phyloP scores from a whole-genome alignment of 2,113 vertebrate species.

The Prunella fulvescens region DNA sequence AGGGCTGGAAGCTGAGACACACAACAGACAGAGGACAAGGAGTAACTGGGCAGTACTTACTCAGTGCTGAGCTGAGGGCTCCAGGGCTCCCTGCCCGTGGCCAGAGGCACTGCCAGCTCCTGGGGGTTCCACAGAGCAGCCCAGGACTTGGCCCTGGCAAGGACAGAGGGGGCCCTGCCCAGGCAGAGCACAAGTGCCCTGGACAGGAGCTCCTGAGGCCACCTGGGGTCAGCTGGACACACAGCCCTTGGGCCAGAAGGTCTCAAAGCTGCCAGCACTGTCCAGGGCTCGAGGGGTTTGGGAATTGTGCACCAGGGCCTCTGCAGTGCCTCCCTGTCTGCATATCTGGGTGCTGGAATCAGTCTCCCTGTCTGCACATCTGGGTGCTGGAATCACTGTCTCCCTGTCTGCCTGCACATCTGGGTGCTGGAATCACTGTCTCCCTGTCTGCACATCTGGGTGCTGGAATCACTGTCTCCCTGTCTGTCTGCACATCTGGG shows the following conservation, averaged over 20 bases:
- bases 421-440: background rate
- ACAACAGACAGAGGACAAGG: no score
- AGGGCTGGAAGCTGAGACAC: background rate
- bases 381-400: background rate
- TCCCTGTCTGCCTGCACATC: background rate
- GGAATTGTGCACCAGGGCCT: background rate
- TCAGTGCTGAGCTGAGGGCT: background rate
- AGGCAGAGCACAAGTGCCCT: background rate
- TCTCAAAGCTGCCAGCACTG: background rate
- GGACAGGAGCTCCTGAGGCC: background rate
- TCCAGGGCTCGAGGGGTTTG: background rate
- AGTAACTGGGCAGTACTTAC: rapidly evolving
- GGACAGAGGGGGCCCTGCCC: background rate
- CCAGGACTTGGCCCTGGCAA: background rate
- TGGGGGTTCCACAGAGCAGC: background rate
- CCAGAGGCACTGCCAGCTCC: background rate
- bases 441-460: background rate
- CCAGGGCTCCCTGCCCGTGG: background rate
- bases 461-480: background rate
- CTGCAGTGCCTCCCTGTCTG: background rate
- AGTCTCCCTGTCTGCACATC: background rate
- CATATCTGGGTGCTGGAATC: background rate
- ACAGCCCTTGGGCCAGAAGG: background rate
- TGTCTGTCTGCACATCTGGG: background rate
- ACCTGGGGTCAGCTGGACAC: background rate